Evolutionary conservation across 2,113 vertebrate genomes (phyloP), one percentile per base, ranked within the genome.

Genomic region (Regulus satrapa): DNA sequence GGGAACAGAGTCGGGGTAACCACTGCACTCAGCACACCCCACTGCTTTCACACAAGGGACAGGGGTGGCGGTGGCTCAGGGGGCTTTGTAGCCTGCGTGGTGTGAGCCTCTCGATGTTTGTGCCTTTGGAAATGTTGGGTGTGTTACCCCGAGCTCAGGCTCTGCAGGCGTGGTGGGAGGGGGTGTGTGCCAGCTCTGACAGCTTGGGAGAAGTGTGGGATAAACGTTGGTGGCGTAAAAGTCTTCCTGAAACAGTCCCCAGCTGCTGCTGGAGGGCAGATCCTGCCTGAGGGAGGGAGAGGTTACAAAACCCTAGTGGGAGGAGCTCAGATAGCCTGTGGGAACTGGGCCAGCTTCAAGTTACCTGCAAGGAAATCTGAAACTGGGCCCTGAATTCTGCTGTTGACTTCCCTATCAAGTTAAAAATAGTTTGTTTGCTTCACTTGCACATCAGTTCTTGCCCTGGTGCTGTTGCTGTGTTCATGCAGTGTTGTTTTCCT

Each of bases 1-100:
- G 95, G 93, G 71, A 98, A 98, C 34, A 97, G 75, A 96, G 96
- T 96, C 5, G 97, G 98, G 97, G 97, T 98, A 93, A 86, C 55
- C 43, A 19, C 62, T 63, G 49, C 52, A 5, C 68, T 68, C 16
- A 9, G 0, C 5, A 34, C 45, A 28, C 5, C 24, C 5, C 31
- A 20, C 5, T 59, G 16, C 2, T 6, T 9, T 19, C 40, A 7
- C 29, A 5, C 25, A 4, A 20, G 46, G 46, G 36, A 6, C 9
- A 46, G 8, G 6, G 32, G 17, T 1, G 15, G 3, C 14, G 18
- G 12, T 25, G 0, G 0, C 45, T 75, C 28, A 6, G 56, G 7
- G 7, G 38, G 0, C 4, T 48, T 26, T 80, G 24, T 32, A 41
- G 40, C 64, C 43, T 77, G 14, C 31, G 17, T 23, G 41, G 14